Evolutionary conservation across 2,888 invertebrate species (phyloP), one percentile per base, ranked within the genome.

Genomic region (Tetramorium bicarinatum): DNA sequence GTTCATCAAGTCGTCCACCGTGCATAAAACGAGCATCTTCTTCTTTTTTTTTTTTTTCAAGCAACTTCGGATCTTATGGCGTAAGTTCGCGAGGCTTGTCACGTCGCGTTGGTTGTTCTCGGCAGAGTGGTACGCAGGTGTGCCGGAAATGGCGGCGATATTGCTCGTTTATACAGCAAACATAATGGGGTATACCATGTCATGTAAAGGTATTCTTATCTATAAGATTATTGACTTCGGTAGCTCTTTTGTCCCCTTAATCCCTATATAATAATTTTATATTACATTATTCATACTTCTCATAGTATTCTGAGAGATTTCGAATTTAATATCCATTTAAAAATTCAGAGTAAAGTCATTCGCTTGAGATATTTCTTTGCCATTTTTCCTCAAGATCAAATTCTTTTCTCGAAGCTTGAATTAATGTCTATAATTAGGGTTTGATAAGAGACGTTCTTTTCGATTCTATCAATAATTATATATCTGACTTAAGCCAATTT

Each of bases 121-220:
- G 34, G 54, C 18, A 49, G 47, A 61, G 79, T 47, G 71, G 69
- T 79, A 79, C 71, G 59, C 79, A 80, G 79, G 79, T 80, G 79
- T 47, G 59, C 59, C 79, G 38, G 72, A 80, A 80, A 80, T 38
- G 47, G 38, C 38, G 59, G 38, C 71, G 47, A 80, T 71, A 80
- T 80, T 80, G 79, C 79, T 38, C 72, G 72, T 80, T 80, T 80
- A 80, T 80, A 49, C 38, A 61, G 49, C 72, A 59, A 80, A 72
- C 72, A 80, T 80, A 80, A 80, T 72, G 47, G 79, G n/a, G 38
- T 47, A 21, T 38, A 59, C 21, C 38, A 41, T 49, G 47, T n/a
- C 11, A 29, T n/a, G 47, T 25, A 47, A 13, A 25, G 34, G 29
- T 72, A 49, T 59, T 38, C 52, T 41, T 83, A 69, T 80, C 67